A percentile compares a stretch with the other conserved stretches of the same genome.
These are phyloP conservation scores for Microcebus jonahi DNA, from an alignment of 2,113 vertebrate species.

Conservation along the genomic window DNA sequence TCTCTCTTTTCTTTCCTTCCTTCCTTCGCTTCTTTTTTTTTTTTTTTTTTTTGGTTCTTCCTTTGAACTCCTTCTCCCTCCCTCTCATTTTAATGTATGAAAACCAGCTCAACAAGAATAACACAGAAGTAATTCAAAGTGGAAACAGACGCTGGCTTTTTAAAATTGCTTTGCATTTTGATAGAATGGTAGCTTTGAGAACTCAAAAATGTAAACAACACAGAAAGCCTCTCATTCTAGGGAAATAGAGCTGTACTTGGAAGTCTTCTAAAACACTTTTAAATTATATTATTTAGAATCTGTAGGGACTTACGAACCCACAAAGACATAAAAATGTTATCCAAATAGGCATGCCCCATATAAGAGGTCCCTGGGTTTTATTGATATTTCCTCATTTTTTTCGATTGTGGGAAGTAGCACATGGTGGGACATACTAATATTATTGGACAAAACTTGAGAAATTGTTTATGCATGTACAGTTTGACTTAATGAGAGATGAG, in stretches of 20 bases:
- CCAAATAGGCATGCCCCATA: background rate
- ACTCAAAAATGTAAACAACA: background rate
- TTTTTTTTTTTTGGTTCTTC: background rate
- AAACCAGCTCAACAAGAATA: background rate
- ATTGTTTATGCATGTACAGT: background rate
- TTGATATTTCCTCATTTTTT: background rate
- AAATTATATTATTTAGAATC: constrained; percentile 22
- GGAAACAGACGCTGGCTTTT: background rate
- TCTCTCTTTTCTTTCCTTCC: background rate
- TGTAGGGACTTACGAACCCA: background rate
- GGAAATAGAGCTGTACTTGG: background rate
- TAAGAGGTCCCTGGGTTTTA: background rate
- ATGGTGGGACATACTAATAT: background rate
- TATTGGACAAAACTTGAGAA: background rate
- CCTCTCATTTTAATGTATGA: background rate
- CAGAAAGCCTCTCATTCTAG: background rate
- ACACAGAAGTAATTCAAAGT: background rate
- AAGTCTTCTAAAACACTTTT: background rate
- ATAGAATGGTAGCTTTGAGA: constrained; percentile 16
- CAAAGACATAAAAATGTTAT: background rate
- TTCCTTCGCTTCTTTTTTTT: background rate
- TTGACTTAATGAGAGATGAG: background rate
- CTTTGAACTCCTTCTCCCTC: background rate
- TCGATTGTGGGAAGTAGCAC: background rate
- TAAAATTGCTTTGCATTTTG: constrained; percentile 48